Evolutionary conservation across 2,113 vertebrate genomes (phyloP).

Genomic region (Strix aluco): DNA sequence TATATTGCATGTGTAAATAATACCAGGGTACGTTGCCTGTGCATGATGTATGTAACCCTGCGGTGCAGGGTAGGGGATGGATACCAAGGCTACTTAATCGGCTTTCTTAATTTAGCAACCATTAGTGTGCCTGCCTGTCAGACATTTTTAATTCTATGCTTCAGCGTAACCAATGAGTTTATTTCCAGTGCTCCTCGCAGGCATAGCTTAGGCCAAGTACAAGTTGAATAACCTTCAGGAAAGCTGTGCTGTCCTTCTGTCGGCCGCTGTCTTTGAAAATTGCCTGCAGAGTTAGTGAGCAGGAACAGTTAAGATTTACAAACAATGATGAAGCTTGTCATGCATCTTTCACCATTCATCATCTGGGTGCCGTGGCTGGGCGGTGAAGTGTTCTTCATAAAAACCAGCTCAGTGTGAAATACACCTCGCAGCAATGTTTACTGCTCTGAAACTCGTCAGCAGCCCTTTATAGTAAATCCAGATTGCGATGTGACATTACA

Average conservation of each 20-base stretch:
- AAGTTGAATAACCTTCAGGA: conserved; percentile 99
- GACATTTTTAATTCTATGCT: neutral
- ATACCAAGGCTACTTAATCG: neutral
- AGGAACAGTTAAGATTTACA: conserved; percentile 99
- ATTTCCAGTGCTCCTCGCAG: conserved; percentile 61
- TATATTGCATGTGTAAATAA: neutral
- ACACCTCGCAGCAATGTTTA: conserved; percentile 98
- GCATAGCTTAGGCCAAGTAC: conserved; percentile 86
- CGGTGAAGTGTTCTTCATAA: conserved; percentile 99
- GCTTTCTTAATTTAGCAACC: conserved; percentile 21
- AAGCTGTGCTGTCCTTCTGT: conserved; percentile 93
- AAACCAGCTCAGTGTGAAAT: conserved; percentile 99
- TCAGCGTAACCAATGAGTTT: conserved; percentile 36
- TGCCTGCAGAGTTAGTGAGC: conserved; percentile 99
- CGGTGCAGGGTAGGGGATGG: accelerated
- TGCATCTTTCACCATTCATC: conserved; percentile 99
- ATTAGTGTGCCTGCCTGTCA: neutral
- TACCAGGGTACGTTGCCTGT: neutral
- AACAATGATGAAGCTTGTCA: conserved; percentile 99
- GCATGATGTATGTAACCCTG: neutral
- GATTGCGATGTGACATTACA: conserved; percentile 95
- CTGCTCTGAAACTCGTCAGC: conserved; percentile 97
- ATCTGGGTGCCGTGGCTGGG: conserved; percentile 90
- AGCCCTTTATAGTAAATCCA: conserved; percentile 97
- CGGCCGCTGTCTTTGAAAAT: conserved; percentile 98